Evolutionary conservation across 2,888 invertebrate genomes (phyloP).

Genomic region (Harpalus rubripes): DNA sequence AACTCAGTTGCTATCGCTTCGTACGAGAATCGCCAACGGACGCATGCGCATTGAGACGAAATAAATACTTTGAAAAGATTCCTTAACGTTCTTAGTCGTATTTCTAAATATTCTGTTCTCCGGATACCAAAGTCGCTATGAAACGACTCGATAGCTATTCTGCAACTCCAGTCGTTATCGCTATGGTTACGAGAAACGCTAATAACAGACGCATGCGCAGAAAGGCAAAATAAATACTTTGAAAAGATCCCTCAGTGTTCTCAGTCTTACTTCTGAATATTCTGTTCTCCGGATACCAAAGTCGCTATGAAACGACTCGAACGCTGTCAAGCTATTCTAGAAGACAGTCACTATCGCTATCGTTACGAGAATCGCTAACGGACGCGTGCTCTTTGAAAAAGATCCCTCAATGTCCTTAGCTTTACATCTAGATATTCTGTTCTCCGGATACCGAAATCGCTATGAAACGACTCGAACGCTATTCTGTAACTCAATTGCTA

Average conservation of each 20-base stretch:
- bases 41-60: background rate
- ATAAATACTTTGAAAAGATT: background rate
- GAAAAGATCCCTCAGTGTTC: background rate
- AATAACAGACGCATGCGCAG: background rate
- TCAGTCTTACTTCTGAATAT: background rate
- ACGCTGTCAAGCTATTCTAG: too few species aligned
- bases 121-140: constrained; percentile 21
- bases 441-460: background rate
- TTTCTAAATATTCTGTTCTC: background rate
- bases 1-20: background rate
- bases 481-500: background rate
- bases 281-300: background rate
- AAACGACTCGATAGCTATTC: background rate
- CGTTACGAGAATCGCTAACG: background rate
- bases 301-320: too few species aligned
- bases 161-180: background rate
- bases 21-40: background rate
- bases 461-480: too few species aligned
- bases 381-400: background rate
- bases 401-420: background rate
- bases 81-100: background rate
- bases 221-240: background rate
- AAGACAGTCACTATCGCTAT: background rate
- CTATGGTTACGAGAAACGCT: background rate
- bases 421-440: background rate